Evolutionary conservation across 2,113 vertebrate species (phyloP).

Genomic region (Bufo gargarizans): DNA sequence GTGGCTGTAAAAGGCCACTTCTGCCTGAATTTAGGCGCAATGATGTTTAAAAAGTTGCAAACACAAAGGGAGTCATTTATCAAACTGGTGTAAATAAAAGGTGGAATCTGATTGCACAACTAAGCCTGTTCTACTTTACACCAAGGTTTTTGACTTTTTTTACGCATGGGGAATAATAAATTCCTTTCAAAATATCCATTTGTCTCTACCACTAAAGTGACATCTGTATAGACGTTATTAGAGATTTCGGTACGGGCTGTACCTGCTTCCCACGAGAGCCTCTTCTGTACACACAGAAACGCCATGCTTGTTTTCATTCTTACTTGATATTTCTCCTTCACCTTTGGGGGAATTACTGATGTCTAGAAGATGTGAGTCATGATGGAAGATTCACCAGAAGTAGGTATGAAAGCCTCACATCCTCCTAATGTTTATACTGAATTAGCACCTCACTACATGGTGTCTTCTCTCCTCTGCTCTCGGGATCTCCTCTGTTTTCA

Average conservation of each 20-base stretch:
- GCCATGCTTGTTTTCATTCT: not conserved
- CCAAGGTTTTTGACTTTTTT: no score
- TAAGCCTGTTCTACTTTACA: no score
- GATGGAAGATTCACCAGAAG: conserved; percentile 36
- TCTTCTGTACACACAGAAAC: not conserved
- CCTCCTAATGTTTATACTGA: conserved; percentile 28
- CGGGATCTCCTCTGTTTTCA: conserved; percentile 35
- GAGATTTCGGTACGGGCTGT: not conserved
- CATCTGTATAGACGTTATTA: not conserved
- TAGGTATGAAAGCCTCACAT: conserved; percentile 12
- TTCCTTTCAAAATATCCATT: no score
- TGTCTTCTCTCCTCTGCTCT: not conserved
- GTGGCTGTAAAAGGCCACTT: no score
- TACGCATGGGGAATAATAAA: no score
- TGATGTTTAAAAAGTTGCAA: no score
- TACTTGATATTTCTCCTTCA: not conserved
- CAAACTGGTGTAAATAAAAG: no score
- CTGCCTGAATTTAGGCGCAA: no score
- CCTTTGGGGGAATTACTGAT: conserved; percentile 31
- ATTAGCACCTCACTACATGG: not conserved
- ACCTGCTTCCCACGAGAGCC: not conserved
- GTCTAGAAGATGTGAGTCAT: conserved; percentile 38
- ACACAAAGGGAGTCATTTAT: no score
- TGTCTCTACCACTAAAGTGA: no score
- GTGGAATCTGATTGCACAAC: no score